These are phyloP conservation scores for Odontophorus gujanensis DNA, from an alignment of 2,113 vertebrate species.

Conservation along the genomic window DNA sequence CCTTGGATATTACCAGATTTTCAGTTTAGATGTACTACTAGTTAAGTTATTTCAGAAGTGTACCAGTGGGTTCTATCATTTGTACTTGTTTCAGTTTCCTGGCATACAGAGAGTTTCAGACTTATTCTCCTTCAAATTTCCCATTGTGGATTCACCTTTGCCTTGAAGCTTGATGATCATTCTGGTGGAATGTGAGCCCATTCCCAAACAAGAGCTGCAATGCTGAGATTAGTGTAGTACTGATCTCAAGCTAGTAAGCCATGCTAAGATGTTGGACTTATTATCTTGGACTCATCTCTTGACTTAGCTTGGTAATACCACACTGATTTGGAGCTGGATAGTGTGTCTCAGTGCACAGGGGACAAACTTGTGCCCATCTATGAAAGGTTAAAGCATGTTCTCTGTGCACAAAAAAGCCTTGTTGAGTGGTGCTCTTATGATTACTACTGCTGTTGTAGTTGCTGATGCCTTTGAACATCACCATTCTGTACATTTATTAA, in stretches of 20 bases:
- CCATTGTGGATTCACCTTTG: neutral
- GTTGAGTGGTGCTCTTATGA: neutral
- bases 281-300: neutral
- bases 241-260: neutral
- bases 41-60: neutral
- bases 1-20: neutral
- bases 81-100: neutral
- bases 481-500: neutral
- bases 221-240: neutral
- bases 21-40: neutral
- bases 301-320: neutral
- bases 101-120: neutral
- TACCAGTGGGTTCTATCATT: neutral
- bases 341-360: neutral
- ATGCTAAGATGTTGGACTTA: neutral
- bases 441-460: neutral
- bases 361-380: neutral
- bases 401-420: neutral
- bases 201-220: neutral
- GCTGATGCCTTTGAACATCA: neutral
- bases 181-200: neutral
- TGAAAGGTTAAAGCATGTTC: neutral
- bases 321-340: neutral
- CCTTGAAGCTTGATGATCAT: neutral
- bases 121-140: neutral